Percentiles rank a stretch among this genome's conserved stretches.
These are phyloP conservation scores for Talpa occidentalis DNA, from an alignment of 2,113 vertebrate genomes.

Conservation along the genomic window DNA sequence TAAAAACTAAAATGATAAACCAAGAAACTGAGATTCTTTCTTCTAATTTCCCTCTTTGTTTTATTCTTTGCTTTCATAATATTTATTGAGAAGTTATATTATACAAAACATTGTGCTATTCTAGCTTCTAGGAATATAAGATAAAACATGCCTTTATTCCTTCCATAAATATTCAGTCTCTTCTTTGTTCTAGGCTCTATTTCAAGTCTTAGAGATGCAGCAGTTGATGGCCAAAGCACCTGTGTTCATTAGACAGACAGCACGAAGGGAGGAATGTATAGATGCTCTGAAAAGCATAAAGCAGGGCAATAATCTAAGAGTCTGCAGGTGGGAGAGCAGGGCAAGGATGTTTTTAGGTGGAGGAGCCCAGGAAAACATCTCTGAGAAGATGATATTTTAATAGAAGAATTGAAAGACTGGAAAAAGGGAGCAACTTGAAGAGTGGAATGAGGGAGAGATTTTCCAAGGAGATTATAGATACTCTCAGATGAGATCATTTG, in stretches of 20 bases:
- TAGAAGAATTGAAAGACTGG: background rate
- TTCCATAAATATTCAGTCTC: background rate
- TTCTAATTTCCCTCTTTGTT: background rate
- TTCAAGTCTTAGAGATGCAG: background rate
- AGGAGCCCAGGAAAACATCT: background rate
- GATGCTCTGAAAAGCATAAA: background rate
- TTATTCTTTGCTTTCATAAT: background rate
- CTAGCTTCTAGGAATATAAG: background rate
- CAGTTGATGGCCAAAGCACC: background rate
- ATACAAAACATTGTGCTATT: background rate
- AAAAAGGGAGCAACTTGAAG: background rate
- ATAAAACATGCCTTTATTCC: background rate
- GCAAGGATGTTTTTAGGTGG: background rate
- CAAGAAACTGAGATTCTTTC: slow-evolving; percentile 14
- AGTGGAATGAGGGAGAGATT: background rate
- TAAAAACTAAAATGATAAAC: background rate
- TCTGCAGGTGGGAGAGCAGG: background rate
- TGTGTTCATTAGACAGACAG: background rate
- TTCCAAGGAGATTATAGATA: background rate
- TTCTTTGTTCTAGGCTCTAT: background rate
- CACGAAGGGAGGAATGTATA: background rate
- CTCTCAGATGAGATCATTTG: background rate
- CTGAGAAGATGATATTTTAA: background rate
- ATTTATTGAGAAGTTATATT: background rate
- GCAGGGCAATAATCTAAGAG: too few species aligned